Evolutionary conservation across 2,888 invertebrate genomes (phyloP), one percentile per base, ranked within the genome.

Genomic region (Herminia tarsipennalis): DNA sequence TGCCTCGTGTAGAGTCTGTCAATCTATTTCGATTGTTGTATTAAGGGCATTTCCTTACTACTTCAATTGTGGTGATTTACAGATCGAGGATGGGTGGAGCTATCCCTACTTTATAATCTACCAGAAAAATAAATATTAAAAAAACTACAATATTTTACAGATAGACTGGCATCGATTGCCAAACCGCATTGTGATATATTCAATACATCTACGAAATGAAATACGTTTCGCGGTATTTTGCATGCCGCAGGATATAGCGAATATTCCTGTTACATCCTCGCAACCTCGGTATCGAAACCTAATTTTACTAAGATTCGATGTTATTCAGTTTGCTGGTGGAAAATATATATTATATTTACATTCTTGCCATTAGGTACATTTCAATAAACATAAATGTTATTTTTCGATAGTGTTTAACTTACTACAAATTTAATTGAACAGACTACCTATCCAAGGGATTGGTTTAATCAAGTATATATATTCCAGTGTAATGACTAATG

Each of bases 151-250:
- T 0, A 14, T 6, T 46, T 48, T 50, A 45, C 41, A 47, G 36
- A 30, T 12, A 32, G 18, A 17, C 39, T 45, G 38, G 38, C 45
- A 49, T 48, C 42, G 43, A 56, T 53, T 37, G 33, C 30, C 44
- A 42, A 32, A 37, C 49, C 34, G 22, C 41, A 29, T 32, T 41
- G 35, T 27, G 36, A 48, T 45, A 57, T 42, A 57, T 57, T 50
- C 44, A 49, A 52, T 49, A 43, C 18, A 37, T 50, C 59, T 55
- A 32, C 58, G 50, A 34, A 38, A 41, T 35, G 33, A 49, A 60
- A 61, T 60, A 49, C 44, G 49, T 44, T 44, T 47, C 20, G 45
- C 14, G 29, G 22, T 47, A 42, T 53, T 48, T 56, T 53, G 43
- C 41, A 53, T 44, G 12, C 5, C 17, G 2, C 37, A 6, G 27